Evolutionary conservation across 1,140 invertebrate species (phyloP), one percentile per base, ranked within the genome.

Genomic region (Conopomorpha cramerella): DNA sequence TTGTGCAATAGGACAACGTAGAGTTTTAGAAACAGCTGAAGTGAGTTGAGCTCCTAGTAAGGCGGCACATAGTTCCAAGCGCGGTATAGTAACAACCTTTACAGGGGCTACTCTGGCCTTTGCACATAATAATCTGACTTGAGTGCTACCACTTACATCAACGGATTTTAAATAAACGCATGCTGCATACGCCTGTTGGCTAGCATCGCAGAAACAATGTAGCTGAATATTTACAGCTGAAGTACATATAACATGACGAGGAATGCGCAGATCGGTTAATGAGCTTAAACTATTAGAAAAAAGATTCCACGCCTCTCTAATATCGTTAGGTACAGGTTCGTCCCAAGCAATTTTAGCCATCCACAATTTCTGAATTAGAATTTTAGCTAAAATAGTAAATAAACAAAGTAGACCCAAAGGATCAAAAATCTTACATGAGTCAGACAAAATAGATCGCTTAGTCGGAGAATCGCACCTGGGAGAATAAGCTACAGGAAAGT

Each of bases 361-460:
- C 65, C 71, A 72, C 4, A 77, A 15, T 30, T 53, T 34, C 55
- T 79, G 73, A 11, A 79, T 36, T 8, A 78, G 41, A 6, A 66
- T 50, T 48, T 80, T 79, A 13, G 49, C 49, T 12, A 30, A 38
- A 4, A 68, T 45, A 10, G 56, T 49, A 1, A 62, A 25, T 16
- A 73, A 65, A 15, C 46, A 39, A 6, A 73, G 12, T 10, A 70
- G 40, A 13, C 68, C 71, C 7, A 71, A 38, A 12, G 74, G 72
- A 43, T 79, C 76, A 38, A 61, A 80, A 14, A 56, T 42, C 27
- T 45, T 33, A 8, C 47, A 29, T 13, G 45, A 39, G 17, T 33
- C 23, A 8, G 49, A 52, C 13, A 58, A 34, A 42, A 56, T 44
- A 7, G 32, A 16, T 14, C 43, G 16, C 38, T 54, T 54, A 10